phyloP scores from a whole-genome alignment of 2,797 vertebrate genomes.

The Mormyrus proboscirostris region DNA sequence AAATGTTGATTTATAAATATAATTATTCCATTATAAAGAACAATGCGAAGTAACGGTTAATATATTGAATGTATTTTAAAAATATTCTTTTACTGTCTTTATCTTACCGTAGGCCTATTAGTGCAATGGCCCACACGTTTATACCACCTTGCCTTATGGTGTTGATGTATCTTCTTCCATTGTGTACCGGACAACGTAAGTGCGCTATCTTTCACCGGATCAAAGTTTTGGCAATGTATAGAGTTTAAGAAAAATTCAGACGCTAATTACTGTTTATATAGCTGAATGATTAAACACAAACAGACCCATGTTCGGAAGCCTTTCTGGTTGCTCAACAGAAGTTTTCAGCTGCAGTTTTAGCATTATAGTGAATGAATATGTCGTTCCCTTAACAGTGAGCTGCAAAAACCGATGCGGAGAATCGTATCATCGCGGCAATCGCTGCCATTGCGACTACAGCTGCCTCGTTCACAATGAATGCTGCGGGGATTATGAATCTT shows the following conservation, averaged over 20 bases:
- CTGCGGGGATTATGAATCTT: conserved; percentile 76
- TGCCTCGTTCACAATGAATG: conserved; percentile 83
- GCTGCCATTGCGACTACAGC: conserved; percentile 85
- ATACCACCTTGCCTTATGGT: conserved; percentile 35
- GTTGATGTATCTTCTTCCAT: conserved; percentile 37
- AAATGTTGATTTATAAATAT: neutral
- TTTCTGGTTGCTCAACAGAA: neutral
- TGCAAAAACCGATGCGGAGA: conserved; percentile 81
- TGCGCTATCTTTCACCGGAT: neutral
- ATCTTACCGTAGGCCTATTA: neutral
- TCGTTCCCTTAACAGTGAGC: conserved; percentile 53
- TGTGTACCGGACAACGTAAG: conserved; percentile 51
- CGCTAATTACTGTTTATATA: conserved; percentile 34
- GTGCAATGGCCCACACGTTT: conserved; percentile 39
- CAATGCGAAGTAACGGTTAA: neutral
- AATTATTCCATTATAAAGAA: neutral
- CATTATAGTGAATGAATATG: neutral
- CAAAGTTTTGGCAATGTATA: conserved; percentile 24
- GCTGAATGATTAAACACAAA: conserved; percentile 24
- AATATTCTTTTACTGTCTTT: neutral
- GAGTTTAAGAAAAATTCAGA: neutral
- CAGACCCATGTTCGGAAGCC: neutral
- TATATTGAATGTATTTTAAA: neutral
- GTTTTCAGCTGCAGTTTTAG: conserved; percentile 20
- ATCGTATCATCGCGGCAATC: conserved; percentile 72